Percentiles rank a stretch among this genome's conserved stretches.
Conservation (phyloP, 2,888 invertebrate genomes). For the Peribatodes rhomboidaria region DNA sequence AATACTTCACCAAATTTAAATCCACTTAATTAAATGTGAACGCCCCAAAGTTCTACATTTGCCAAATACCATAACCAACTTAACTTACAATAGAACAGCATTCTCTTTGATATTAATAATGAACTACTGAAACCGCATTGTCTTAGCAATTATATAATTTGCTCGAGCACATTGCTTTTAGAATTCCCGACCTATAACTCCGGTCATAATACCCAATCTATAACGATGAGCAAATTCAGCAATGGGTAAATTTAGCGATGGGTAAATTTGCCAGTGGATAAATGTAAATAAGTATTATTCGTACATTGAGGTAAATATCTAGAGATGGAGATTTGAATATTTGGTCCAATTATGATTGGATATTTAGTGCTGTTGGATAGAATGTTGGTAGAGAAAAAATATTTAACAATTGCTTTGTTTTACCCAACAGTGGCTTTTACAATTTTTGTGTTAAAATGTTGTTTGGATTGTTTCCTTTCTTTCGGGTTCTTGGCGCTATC, state of each 20-base stretch:
- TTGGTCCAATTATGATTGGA: no score
- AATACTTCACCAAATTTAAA: background rate
- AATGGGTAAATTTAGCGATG: background rate
- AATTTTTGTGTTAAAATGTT: no score
- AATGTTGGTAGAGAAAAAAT: no score
- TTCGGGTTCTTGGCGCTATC: no score
- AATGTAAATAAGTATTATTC: background rate
- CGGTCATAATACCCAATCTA: background rate
- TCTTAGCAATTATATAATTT: slow-evolving; percentile 13
- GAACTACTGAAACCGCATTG: slow-evolving; percentile 3
- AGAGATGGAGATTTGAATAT: no score
- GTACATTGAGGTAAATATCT: no score
- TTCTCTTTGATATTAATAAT: slow-evolving; percentile 1
- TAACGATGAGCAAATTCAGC: background rate
- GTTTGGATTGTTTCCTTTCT: no score
- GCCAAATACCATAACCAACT: background rate
- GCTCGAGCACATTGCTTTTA: slow-evolving; percentile 5
- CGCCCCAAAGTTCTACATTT: background rate
- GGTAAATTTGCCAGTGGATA: background rate
- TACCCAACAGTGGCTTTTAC: no score
- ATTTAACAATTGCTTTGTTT: no score
- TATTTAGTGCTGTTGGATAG: no score
- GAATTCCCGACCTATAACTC: background rate
- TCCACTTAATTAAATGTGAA: background rate
- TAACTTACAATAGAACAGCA: slow-evolving; percentile 1